A percentile compares a stretch with the other conserved stretches of the same genome.
Evolutionary conservation across 2,113 vertebrate genomes (phyloP).

Genomic region (Lagopus leucura): DNA sequence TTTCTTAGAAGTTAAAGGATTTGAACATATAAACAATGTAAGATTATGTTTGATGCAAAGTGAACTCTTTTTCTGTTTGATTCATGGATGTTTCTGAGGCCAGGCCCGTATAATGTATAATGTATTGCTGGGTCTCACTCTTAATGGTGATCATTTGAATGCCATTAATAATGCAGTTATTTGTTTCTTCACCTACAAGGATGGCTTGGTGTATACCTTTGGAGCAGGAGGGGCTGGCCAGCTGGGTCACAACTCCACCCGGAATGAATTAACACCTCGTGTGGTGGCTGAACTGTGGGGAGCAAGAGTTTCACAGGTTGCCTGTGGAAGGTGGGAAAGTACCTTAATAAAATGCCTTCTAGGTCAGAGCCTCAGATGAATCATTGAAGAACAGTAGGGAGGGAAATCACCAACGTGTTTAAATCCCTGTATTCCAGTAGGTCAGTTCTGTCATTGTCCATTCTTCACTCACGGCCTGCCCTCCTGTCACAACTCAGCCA

Average conservation of each 20-base stretch:
- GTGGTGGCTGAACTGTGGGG: constrained; percentile 72
- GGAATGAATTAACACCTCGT: constrained; percentile 65
- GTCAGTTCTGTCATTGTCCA: background rate
- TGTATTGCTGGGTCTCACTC: background rate
- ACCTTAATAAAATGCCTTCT: background rate
- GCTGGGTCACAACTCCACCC: constrained; percentile 78
- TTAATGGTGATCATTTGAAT: background rate
- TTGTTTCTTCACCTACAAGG: constrained; percentile 60
- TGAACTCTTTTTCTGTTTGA: background rate
- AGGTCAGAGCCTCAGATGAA: background rate
- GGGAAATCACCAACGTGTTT: background rate
- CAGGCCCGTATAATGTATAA: background rate
- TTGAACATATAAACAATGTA: background rate
- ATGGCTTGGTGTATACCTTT: constrained; percentile 81
- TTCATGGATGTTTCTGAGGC: background rate
- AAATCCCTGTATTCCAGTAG: background rate
- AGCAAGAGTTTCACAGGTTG: constrained; percentile 70
- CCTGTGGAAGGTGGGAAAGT: constrained; percentile 78
- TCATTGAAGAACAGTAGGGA: background rate
- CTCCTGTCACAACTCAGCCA: background rate
- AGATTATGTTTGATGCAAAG: background rate
- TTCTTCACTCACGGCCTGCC: background rate
- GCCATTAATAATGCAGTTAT: background rate
- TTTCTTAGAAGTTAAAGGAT: background rate
- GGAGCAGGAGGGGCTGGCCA: constrained; percentile 80